A percentile compares a stretch with the other conserved stretches of the same genome.
Conservation (phyloP, 2,113 vertebrate genomes). For the Actenoides hombroni region DNA sequence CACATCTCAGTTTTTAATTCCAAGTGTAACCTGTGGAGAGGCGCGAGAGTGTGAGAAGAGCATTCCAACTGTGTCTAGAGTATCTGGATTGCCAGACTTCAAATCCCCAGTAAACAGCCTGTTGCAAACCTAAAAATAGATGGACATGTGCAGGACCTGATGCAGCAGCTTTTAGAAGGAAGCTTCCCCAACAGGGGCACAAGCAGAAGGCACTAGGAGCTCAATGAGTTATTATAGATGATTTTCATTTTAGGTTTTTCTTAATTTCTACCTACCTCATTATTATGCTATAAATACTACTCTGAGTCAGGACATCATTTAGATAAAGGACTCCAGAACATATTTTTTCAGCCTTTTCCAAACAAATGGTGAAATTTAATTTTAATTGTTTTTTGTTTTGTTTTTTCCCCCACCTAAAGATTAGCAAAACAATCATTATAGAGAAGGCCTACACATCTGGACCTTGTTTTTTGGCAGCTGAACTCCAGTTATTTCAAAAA, state of each 20-base stretch:
- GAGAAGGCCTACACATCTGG: not conserved
- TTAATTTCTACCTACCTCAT: not conserved
- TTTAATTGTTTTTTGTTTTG: not conserved
- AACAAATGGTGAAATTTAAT: not conserved
- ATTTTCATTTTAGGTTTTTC: not conserved
- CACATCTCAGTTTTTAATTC: conserved; percentile 58
- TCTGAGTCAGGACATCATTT: not conserved
- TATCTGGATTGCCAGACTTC: conserved; percentile 67
- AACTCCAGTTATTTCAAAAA: not conserved
- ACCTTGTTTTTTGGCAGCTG: not conserved
- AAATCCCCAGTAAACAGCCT: conserved; percentile 66
- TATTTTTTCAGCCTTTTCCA: not conserved
- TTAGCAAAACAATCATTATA: not conserved
- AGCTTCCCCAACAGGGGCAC: not conserved
- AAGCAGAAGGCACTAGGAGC: not conserved
- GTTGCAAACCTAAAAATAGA: conserved; percentile 64
- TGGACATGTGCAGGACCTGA: conserved; percentile 57
- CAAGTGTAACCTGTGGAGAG: conserved; percentile 51
- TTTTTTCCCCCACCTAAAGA: not conserved
- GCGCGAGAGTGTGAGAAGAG: conserved; percentile 8
- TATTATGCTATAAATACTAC: not conserved
- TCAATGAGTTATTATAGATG: not conserved
- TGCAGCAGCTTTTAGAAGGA: conserved; percentile 52
- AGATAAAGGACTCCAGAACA: not conserved
- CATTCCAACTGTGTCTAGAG: conserved; percentile 68